A percentile compares a stretch with the other conserved stretches of the same genome.
These are phyloP conservation scores for Sitodiplosis mosellana DNA, from an alignment of 1,140 invertebrate genomes.

Conservation along the genomic window DNA sequence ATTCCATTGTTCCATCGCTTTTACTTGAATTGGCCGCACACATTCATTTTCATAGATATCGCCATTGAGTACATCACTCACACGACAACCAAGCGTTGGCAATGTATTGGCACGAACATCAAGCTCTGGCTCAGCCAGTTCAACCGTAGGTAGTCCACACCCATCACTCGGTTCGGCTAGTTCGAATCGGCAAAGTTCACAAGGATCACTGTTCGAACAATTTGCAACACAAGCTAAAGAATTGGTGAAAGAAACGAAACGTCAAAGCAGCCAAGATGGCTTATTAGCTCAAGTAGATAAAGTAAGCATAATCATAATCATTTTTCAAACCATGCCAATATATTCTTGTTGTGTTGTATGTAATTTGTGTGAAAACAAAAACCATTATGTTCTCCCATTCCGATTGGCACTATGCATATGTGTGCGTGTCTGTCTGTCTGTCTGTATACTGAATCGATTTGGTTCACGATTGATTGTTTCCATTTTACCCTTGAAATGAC, in stretches of 20 bases:
- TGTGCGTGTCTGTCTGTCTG: too few relatives aligned
- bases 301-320: constrained; percentile 26
- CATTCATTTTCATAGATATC: constrained; percentile 6
- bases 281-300: constrained; percentile 79
- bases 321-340: too few relatives aligned
- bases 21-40: neutral
- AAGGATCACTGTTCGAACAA: constrained; percentile 66
- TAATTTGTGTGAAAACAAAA: too few relatives aligned
- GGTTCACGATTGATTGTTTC: too few relatives aligned
- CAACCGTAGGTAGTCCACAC: constrained; percentile 18
- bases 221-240: constrained; percentile 74
- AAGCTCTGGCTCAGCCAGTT: constrained; percentile 35
- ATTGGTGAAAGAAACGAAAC: constrained; percentile 61
- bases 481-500: neutral
- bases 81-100: constrained; percentile 40
- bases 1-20: neutral
- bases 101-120: constrained; percentile 41
- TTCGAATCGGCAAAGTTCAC: constrained; percentile 50
- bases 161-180: constrained; percentile 14
- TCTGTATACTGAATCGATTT: too few relatives aligned
- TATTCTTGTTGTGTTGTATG: too few relatives aligned
- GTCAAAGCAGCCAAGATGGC: constrained; percentile 76
- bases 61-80: constrained; percentile 30
- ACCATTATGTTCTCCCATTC: too few relatives aligned
- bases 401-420: too few relatives aligned